A percentile compares a stretch with the other conserved stretches of the same genome.
These are phyloP conservation scores for Salvelinus namaycush DNA, from an alignment of 2,113 vertebrate species.

Conservation along the genomic window DNA sequence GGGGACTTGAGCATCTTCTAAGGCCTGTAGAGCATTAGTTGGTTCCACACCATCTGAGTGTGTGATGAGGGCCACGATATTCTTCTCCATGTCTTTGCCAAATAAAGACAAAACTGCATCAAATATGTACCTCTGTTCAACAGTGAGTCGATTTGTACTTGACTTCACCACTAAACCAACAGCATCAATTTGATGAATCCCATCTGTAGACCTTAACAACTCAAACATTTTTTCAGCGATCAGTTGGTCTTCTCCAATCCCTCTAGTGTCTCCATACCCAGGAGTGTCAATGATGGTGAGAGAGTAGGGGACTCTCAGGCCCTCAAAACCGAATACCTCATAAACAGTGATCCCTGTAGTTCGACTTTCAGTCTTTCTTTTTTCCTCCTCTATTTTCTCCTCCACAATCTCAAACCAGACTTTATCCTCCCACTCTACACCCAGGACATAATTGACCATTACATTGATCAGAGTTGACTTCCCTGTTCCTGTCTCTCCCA, in stretches of 20 bases:
- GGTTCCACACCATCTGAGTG: neutral
- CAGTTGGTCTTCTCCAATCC: neutral
- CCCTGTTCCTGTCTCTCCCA: neutral
- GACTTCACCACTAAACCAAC: neutral
- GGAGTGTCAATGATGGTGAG: neutral
- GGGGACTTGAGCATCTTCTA: neutral
- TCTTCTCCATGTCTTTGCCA: neutral
- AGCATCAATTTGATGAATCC: neutral
- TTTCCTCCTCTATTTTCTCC: neutral
- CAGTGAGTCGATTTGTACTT: neutral
- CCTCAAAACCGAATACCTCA: neutral
- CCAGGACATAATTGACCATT: neutral
- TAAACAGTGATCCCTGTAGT: neutral
- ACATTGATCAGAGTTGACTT: neutral
- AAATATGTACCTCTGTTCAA: neutral
- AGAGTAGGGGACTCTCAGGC: neutral
- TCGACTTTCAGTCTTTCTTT: neutral
- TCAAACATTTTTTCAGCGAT: neutral
- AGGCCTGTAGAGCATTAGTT: neutral
- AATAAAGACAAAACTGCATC: neutral
- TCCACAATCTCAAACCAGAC: neutral
- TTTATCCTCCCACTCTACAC: neutral
- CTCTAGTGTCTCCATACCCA: neutral
- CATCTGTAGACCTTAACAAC: neutral
- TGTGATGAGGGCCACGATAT: neutral